A percentile compares a stretch with the other conserved stretches of the same genome.
These are phyloP conservation scores for Achatina immaculata DNA, from an alignment of 1,140 invertebrate species.

Conservation along the genomic window DNA sequence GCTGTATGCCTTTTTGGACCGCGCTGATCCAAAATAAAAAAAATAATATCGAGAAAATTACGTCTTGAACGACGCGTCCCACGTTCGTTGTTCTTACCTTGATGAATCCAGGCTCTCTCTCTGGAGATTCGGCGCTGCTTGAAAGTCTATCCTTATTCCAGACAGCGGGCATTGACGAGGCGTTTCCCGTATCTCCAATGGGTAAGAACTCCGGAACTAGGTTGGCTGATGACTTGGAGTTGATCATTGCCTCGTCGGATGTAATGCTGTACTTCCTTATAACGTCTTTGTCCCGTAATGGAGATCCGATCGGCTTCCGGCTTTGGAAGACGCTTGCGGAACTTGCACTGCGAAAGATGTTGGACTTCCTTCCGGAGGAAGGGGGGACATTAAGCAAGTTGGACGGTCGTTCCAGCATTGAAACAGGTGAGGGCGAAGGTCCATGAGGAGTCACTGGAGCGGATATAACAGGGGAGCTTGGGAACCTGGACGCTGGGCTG, in stretches of 20 bases:
- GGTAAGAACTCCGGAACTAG: conserved; percentile 57
- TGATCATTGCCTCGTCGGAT: conserved; percentile 47
- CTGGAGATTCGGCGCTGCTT: conserved; percentile 52
- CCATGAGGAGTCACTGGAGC: conserved; percentile 51
- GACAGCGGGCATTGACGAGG: conserved; percentile 57
- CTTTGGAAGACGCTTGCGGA: conserved; percentile 60
- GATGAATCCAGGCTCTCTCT: conserved; percentile 53
- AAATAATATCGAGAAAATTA: no score
- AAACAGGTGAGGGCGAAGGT: conserved; percentile 48
- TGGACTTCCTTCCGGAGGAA: conserved; percentile 45
- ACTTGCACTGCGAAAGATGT: conserved; percentile 58
- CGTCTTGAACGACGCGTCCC: no score
- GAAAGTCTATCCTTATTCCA: conserved; percentile 54
- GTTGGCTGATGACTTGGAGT: conserved; percentile 40
- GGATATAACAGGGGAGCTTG: conserved; percentile 39
- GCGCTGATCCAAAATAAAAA: no score
- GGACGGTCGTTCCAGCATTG: conserved; percentile 43
- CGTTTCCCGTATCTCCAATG: conserved; percentile 45
- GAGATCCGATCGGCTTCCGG: conserved; percentile 41
- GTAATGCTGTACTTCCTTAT: conserved; percentile 60
- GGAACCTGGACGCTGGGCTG: neutral
- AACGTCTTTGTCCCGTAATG: conserved; percentile 45
- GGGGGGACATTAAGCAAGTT: conserved; percentile 52
- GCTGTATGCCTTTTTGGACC: no score
- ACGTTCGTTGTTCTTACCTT: conserved; percentile 62